A percentile compares a stretch with the other conserved stretches of the same genome.
Evolutionary conservation across 1,140 invertebrate genomes (phyloP).

Genomic region (Macrobrachium rosenbergii): DNA sequence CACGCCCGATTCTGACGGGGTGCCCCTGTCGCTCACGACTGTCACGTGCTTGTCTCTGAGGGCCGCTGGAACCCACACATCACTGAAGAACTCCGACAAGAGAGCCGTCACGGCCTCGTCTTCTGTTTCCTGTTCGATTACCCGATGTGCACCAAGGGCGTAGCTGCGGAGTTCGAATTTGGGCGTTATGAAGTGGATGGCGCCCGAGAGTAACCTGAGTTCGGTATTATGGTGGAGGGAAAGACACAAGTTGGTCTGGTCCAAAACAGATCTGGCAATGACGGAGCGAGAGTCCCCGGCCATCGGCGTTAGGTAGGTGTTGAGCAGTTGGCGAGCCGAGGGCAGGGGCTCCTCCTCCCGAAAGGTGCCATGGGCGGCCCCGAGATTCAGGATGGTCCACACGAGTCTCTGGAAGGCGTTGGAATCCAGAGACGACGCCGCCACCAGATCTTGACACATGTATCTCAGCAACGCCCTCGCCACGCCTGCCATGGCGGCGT

Average conservation of each 20-base stretch:
- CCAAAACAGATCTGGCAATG: constrained; percentile 54
- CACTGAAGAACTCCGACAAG: constrained; percentile 57
- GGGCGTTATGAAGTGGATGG: constrained; percentile 63
- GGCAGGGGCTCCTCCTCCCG: constrained; percentile 61
- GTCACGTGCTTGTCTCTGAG: constrained; percentile 62
- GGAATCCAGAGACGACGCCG: constrained; percentile 52
- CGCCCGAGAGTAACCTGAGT: constrained; percentile 53
- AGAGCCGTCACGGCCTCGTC: constrained; percentile 58
- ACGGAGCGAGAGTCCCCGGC: constrained; percentile 55
- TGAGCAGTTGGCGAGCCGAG: constrained; percentile 56
- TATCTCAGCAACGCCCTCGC: constrained; percentile 64
- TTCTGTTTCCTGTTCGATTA: constrained; percentile 48
- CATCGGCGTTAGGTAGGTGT: constrained; percentile 60
- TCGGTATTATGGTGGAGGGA: constrained; percentile 62
- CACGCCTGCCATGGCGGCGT: constrained; percentile 62
- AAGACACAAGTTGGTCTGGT: constrained; percentile 62
- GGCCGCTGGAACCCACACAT: constrained; percentile 56
- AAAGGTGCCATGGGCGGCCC: constrained; percentile 62
- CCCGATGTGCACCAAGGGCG: constrained; percentile 43
- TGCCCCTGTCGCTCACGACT: constrained; percentile 62
- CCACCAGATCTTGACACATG: constrained; percentile 65
- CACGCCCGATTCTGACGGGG: constrained; percentile 48
- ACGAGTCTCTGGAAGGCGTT: constrained; percentile 63
- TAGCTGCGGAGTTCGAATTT: constrained; percentile 65
- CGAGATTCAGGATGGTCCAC: constrained; percentile 64